Base-by-base conservation (phyloP, 2,888 invertebrate species). In the Epistrophe grossulariae region DNA sequence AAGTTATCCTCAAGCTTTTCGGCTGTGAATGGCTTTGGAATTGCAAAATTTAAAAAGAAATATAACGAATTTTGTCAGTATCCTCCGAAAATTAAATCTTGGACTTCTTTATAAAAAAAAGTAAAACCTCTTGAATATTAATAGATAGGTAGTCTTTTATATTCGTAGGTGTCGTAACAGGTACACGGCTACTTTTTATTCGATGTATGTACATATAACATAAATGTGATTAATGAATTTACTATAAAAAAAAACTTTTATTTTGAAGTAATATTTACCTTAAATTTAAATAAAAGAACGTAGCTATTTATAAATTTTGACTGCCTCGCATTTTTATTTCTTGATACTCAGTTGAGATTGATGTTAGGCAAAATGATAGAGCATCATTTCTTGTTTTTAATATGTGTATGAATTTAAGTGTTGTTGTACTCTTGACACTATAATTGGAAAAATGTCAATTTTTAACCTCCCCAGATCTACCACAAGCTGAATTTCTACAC, bases 1-100 rank as follows among this genome's bases (percentile, higher is more conserved):
- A 79, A 55, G 64, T 79, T 7, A 38, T 48, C 0, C 74, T 84
- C 4, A 74, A 74, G 8, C 35, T 17, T 13, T 55, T 76, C 11
- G 68, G 35, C 0, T 74, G 59, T 31, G 10, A 24, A 19, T 68
- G 68, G 50, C 19, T 40, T 43, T 50, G 70, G 70, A 52, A 70
- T 28, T 55, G 70, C 28, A 68, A 50, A 68, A 38, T 68, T 9
- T 50, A 68, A 50, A n/a, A 24, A 5, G 1, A 17, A n/a, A 7
- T 38, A 28, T 15, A 4, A 28, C 1, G 4, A 13, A 8, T 9
- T 28, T 9, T 28, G 19, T 0, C 13, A 1, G 3, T 9, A 35
- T 35, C 35, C 9, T 35, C 35, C 9, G 15, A 13, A 55, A 31
- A 55, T 15, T 1, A 55, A 55, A 28, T 6, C 7, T 5, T 31